Conservation (phyloP, 2,888 invertebrate species). For the Apocheima hispidaria region DNA sequence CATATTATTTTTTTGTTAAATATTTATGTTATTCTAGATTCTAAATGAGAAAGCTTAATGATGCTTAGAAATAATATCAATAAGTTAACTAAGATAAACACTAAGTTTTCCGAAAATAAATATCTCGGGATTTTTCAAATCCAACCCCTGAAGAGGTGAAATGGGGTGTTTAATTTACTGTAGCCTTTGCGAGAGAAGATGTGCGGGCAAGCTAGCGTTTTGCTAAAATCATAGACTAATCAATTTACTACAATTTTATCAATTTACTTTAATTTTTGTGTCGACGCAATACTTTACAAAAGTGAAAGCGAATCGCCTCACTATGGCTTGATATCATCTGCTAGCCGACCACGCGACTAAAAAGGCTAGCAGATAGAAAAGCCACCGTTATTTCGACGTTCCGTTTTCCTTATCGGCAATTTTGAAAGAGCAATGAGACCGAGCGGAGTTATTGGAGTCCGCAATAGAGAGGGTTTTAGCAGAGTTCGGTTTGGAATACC, state of each 20-base stretch:
- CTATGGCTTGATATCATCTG: slow-evolving; percentile 68
- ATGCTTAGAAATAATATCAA: too few relatives aligned
- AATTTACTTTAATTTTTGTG: not conserved
- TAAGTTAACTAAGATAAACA: too few relatives aligned
- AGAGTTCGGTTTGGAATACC: slow-evolving; percentile 72
- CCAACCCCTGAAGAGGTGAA: too few relatives aligned
- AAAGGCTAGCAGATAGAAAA: slow-evolving; percentile 63
- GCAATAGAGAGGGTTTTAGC: slow-evolving; percentile 49
- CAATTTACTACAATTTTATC: not conserved
- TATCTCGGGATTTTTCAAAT: too few relatives aligned
- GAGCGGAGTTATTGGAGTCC: slow-evolving; percentile 55
- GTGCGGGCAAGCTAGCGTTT: too few relatives aligned
- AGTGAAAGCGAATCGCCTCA: slow-evolving; percentile 1
- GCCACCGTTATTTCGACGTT: slow-evolving; percentile 74
- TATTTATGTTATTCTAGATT: too few relatives aligned
- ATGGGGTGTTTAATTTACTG: too few relatives aligned
- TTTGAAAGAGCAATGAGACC: slow-evolving; percentile 63
- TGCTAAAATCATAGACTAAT: not conserved
- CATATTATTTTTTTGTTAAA: too few relatives aligned
- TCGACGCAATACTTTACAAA: not conserved
- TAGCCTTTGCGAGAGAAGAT: too few relatives aligned
- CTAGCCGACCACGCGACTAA: slow-evolving; percentile 56
- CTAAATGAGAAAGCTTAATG: too few relatives aligned
- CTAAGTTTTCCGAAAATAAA: too few relatives aligned
- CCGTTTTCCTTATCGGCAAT: slow-evolving; percentile 57